These are phyloP conservation scores for Salarias fasciatus DNA, from an alignment of 2,797 vertebrate genomes.

Conservation along the genomic window DNA sequence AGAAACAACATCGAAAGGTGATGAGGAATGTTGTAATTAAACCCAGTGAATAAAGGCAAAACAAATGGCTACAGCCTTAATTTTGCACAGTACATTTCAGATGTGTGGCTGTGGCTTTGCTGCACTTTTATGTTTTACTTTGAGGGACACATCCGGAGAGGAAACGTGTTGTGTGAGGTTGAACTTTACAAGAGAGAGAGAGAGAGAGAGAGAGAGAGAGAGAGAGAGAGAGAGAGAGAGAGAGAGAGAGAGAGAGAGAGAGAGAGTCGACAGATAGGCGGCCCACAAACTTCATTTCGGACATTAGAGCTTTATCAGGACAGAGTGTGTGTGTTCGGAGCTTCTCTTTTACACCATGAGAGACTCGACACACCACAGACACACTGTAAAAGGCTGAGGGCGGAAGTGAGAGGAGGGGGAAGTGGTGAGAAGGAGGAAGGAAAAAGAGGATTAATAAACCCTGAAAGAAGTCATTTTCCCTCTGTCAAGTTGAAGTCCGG, in stretches of 20 bases:
- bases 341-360: not conserved
- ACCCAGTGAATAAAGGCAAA: too few species aligned
- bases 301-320: constrained; percentile 15
- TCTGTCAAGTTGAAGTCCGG: constrained; percentile 51
- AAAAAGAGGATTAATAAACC: constrained; percentile 19
- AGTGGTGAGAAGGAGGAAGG: constrained; percentile 19
- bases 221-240: too few species aligned
- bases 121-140: not conserved
- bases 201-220: too few species aligned
- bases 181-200: constrained; percentile 15
- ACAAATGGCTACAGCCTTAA: too few species aligned
- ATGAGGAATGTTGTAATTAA: too few species aligned
- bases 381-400: constrained; percentile 24
- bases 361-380: constrained; percentile 17
- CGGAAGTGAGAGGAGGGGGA: constrained; percentile 71
- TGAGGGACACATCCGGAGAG: not conserved
- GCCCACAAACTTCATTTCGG: constrained; percentile 22
- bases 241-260: constrained; percentile 8
- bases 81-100: constrained; percentile 15
- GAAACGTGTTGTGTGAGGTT: not conserved
- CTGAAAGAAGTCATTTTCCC: constrained; percentile 17
- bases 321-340: constrained; percentile 4
- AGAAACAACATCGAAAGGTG: too few species aligned
- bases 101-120: fast-evolving
- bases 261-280: constrained; percentile 45